Conservation (phyloP, 2,797 vertebrate genomes). For the Lerista edwardsae region DNA sequence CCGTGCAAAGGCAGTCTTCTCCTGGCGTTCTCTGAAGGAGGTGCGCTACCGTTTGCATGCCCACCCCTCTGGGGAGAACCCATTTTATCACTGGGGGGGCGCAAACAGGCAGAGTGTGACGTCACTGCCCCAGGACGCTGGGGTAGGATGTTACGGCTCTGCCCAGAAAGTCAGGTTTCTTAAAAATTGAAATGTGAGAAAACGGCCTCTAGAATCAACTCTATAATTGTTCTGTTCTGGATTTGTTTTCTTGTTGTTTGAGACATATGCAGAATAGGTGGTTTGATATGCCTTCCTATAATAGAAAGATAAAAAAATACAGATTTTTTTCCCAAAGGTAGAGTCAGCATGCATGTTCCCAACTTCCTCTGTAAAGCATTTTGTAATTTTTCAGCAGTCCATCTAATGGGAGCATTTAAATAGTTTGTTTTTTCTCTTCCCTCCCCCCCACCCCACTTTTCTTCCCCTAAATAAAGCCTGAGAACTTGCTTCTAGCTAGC, state of each 20-base stretch:
- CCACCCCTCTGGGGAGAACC: too few species aligned
- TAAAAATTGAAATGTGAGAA: background rate
- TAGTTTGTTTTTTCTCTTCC: slow-evolving; percentile 56
- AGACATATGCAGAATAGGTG: too few species aligned
- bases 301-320: background rate
- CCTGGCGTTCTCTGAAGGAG: too few species aligned
- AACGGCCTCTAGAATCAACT: background rate
- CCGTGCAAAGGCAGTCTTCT: too few species aligned
- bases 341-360: slow-evolving; percentile 16
- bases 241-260: too few species aligned
- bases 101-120: too few species aligned
- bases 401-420: background rate
- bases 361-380: slow-evolving; percentile 13
- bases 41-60: too few species aligned
- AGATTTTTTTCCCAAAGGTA: background rate
- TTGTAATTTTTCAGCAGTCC: slow-evolving; percentile 34
- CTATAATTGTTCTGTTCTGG: background rate
- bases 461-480: slow-evolving; percentile 85
- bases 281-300: background rate
- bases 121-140: too few species aligned
- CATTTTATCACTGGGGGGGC: too few species aligned
- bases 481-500: slow-evolving; percentile 97
- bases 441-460: slow-evolving; percentile 46
- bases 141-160: too few species aligned
- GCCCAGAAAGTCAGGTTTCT: too few species aligned